Percentiles rank a stretch among this genome's conserved stretches.
Conservation (phyloP, 2,797 vertebrate species). For the Peromyscus nudipes region DNA sequence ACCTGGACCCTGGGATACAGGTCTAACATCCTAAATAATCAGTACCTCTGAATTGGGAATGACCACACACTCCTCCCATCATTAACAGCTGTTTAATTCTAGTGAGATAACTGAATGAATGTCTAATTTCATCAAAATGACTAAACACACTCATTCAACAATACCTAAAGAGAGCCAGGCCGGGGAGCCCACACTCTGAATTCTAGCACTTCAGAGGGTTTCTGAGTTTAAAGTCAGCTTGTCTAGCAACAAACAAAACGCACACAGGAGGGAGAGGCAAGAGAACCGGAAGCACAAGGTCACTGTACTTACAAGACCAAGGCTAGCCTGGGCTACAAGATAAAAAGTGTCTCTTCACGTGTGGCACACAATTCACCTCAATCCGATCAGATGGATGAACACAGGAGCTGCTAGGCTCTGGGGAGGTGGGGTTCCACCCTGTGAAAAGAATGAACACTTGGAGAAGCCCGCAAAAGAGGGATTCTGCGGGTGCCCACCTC, state of each 20-base stretch:
- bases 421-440: neutral
- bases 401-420: neutral
- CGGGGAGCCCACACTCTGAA: too few relatives aligned
- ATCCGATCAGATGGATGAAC: neutral
- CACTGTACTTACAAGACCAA: neutral
- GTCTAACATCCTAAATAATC: neutral
- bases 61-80: neutral
- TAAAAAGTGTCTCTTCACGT: neutral
- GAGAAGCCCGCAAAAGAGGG: neutral
- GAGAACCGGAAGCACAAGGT: neutral
- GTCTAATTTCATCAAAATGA: conserved; percentile 39
- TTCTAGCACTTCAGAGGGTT: neutral
- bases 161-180: neutral
- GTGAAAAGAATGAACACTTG: neutral
- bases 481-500: neutral
- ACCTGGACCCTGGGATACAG: neutral
- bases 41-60: neutral
- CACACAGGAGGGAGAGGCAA: neutral
- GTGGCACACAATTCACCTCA: neutral
- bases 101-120: neutral
- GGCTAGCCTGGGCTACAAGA: neutral
- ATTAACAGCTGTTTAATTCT: neutral
- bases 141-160: neutral
- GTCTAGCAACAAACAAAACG: neutral
- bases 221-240: neutral